Evolutionary conservation across 1,140 invertebrate species (phyloP).

Genomic region (Frieseomelitta varia): DNA sequence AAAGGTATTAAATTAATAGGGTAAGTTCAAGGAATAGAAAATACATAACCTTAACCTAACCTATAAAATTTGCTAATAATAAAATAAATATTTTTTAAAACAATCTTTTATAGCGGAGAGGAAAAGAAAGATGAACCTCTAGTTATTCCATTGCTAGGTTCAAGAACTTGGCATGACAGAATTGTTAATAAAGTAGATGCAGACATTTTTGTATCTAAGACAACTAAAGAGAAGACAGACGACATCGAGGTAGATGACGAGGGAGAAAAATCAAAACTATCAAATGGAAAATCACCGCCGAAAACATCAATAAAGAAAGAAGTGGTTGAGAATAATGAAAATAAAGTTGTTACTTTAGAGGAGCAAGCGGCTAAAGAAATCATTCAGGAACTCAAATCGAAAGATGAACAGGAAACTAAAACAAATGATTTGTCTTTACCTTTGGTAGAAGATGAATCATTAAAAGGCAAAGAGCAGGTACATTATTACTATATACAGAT

Average conservation of each 20-base stretch:
- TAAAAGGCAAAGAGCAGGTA: conserved; percentile 84
- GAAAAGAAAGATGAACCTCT: conserved; percentile 82
- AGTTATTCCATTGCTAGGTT: conserved; percentile 85
- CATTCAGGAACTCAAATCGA: conserved; percentile 81
- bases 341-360: conserved; percentile 79
- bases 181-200: conserved; percentile 77
- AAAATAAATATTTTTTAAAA: background rate
- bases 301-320: conserved; percentile 61
- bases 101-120: conserved; percentile 80
- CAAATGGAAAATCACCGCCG: conserved; percentile 53
- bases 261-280: conserved; percentile 44
- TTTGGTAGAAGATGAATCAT: conserved; percentile 80
- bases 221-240: conserved; percentile 41
- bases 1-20: conserved; percentile 88
- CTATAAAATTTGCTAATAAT: conserved; percentile 19
- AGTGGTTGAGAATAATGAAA: conserved; percentile 39
- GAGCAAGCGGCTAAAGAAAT: conserved; percentile 84
- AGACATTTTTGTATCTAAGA: conserved; percentile 73
- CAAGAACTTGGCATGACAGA: conserved; percentile 77
- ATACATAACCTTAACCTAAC: conserved; percentile 57
- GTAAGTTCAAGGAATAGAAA: conserved; percentile 79
- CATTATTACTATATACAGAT: background rate
- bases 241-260: conserved; percentile 53
- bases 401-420: conserved; percentile 71
- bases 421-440: conserved; percentile 81